These are phyloP conservation scores for Drosophila sp. DNA, from an alignment of 1,140 invertebrate genomes.

Conservation along the genomic window DNA sequence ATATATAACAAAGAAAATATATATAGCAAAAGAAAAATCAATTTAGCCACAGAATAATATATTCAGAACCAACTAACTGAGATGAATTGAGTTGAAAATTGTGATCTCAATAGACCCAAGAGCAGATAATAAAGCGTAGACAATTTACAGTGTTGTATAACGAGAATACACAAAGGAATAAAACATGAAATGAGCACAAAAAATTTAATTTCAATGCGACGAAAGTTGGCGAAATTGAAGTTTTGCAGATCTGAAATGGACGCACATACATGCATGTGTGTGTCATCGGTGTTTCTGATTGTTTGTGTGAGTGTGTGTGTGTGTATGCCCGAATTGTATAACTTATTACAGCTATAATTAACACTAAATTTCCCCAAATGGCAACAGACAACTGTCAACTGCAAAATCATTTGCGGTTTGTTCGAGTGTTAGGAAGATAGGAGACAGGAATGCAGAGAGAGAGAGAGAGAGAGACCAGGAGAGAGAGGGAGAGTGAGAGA, in stretches of 20 bases:
- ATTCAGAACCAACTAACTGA: not conserved
- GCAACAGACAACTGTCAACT: constrained; percentile 75
- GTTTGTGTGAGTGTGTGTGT: constrained; percentile 5
- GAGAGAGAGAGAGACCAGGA: constrained; percentile 5
- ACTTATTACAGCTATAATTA: constrained; percentile 77
- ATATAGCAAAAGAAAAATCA: no score
- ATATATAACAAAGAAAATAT: not conserved
- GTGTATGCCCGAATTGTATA: constrained; percentile 60
- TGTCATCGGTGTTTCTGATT: not conserved
- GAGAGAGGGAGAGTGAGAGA: constrained; percentile 2
- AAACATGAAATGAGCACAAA: not conserved
- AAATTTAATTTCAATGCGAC: constrained; percentile 17
- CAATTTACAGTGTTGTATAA: constrained; percentile 2
- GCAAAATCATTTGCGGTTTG: constrained; percentile 71
- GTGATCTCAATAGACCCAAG: not conserved
- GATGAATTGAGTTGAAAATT: not conserved
- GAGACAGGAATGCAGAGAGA: not conserved
- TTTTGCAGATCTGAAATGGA: constrained; percentile 5
- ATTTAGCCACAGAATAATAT: no score
- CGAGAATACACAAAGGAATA: not conserved
- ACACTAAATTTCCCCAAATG: constrained; percentile 76
- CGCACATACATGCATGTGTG: not conserved
- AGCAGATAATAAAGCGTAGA: not conserved
- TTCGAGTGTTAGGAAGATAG: constrained; percentile 31
- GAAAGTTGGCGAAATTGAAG: constrained; percentile 20